Percentiles rank a stretch among this genome's conserved stretches.
Conservation (phyloP, 2,888 invertebrate species). For the Augochlorella aurata region DNA sequence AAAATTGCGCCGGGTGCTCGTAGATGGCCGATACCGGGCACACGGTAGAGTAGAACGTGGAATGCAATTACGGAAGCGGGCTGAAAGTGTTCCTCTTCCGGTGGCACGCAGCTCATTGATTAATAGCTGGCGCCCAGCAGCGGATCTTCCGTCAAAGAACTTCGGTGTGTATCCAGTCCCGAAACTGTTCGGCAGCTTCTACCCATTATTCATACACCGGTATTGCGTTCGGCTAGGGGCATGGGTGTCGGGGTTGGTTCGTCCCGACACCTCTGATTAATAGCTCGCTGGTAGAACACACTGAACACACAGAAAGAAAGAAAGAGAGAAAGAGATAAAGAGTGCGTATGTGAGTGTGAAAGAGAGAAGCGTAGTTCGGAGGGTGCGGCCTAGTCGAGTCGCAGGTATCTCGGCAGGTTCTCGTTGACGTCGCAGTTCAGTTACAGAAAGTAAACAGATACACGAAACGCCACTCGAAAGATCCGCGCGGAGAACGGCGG, state of each 20-base stretch:
- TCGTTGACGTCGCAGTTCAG: not conserved
- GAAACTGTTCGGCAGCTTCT: constrained; percentile 34
- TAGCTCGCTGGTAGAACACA: not conserved
- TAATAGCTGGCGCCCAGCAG: constrained; percentile 27
- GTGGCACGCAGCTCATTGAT: constrained; percentile 36
- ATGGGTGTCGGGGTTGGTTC: not conserved
- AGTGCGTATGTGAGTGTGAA: no score
- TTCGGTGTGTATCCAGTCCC: constrained; percentile 27
- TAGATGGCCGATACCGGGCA: not conserved
- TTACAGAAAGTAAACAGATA: not conserved
- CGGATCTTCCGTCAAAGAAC: constrained; percentile 39
- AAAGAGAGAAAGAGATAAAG: no score
- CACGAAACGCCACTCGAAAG: constrained; percentile 4
- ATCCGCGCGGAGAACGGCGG: constrained; percentile 1
- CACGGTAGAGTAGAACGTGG: not conserved
- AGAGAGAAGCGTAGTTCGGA: no score
- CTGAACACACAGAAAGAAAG: not conserved
- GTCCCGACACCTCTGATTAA: constrained; percentile 27
- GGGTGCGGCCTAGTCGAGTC: no score
- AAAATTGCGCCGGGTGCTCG: not conserved
- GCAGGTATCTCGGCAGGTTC: no score
- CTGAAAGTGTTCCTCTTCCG: constrained; percentile 2
- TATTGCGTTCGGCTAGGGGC: not conserved
- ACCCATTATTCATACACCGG: constrained; percentile 48
- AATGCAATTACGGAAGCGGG: constrained; percentile 27